phyloP scores from a whole-genome alignment of 2,797 vertebrate genomes.

The Muscicapa comitata region DNA sequence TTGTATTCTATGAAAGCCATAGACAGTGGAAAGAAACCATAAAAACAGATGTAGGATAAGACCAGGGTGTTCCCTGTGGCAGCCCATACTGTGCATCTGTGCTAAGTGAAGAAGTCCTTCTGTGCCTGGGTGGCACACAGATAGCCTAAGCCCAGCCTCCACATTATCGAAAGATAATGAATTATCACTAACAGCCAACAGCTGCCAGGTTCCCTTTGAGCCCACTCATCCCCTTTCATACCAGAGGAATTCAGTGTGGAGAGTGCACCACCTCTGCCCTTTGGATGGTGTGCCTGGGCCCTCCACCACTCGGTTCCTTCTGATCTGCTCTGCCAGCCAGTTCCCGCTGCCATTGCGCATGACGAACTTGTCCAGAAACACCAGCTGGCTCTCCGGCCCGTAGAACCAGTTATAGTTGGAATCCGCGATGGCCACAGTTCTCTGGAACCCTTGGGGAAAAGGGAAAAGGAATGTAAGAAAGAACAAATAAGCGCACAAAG shows the following conservation, averaged over 20 bases:
- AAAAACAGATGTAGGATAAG: background rate
- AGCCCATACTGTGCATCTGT: background rate
- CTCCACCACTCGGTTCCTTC: slow-evolving; percentile 86
- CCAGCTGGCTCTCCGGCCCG: slow-evolving; percentile 95
- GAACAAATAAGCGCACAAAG: slow-evolving; percentile 10
- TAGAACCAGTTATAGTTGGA: slow-evolving; percentile 99
- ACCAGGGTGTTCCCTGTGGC: background rate
- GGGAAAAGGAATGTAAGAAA: slow-evolving; percentile 22
- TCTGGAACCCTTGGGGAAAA: slow-evolving; percentile 87
- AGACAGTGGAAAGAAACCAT: background rate
- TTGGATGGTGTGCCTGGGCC: slow-evolving; percentile 92
- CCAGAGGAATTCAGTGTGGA: slow-evolving; percentile 99
- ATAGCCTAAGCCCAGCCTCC: background rate
- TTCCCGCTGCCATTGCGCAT: slow-evolving; percentile 97
- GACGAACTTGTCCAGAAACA: slow-evolving; percentile 94
- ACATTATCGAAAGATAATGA: background rate
- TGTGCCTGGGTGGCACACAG: background rate
- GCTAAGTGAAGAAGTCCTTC: background rate
- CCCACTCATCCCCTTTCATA: slow-evolving; percentile 67
- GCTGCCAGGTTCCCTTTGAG: background rate
- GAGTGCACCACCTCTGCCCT: slow-evolving; percentile 95
- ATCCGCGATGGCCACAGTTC: slow-evolving; percentile 94
- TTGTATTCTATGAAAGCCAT: background rate
- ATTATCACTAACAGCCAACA: background rate
- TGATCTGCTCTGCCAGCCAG: slow-evolving; percentile 92